Evolutionary conservation across 2,113 vertebrate genomes (phyloP).

Genomic region (Chaetops frenatus): DNA sequence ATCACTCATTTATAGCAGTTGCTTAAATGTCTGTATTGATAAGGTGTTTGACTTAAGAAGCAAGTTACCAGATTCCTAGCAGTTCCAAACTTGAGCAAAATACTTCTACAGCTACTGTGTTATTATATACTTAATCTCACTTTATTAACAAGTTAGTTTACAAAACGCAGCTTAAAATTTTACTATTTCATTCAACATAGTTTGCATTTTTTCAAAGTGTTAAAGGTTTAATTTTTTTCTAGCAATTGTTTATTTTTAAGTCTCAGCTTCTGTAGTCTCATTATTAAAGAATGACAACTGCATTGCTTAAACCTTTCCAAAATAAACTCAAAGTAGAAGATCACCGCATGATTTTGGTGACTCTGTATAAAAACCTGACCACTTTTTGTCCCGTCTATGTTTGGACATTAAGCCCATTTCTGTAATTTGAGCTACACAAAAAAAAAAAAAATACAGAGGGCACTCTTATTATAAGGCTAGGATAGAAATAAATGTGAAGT

Average conservation of each 20-base stretch:
- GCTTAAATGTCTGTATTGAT: slow-evolving; percentile 70
- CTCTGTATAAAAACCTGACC: slow-evolving; percentile 44
- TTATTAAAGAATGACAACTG: slow-evolving; percentile 19
- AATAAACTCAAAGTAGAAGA: slow-evolving; percentile 44
- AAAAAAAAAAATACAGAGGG: slow-evolving; percentile 24
- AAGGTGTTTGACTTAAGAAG: slow-evolving; percentile 63
- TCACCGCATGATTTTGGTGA: slow-evolving; percentile 52
- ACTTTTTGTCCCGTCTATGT: slow-evolving; percentile 56
- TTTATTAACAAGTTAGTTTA: slow-evolving; percentile 23
- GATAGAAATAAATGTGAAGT: background rate
- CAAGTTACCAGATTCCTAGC: slow-evolving; percentile 66
- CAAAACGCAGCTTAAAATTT: slow-evolving; percentile 21
- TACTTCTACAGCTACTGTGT: slow-evolving; percentile 34
- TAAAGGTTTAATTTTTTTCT: slow-evolving; percentile 60
- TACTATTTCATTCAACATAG: slow-evolving; percentile 38
- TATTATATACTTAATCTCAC: slow-evolving; percentile 13
- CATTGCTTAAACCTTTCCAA: slow-evolving; percentile 36
- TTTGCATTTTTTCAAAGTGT: slow-evolving; percentile 41
- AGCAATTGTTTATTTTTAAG: slow-evolving; percentile 7
- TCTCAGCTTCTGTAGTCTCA: background rate
- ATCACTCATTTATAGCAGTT: slow-evolving; percentile 88
- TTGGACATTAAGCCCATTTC: slow-evolving; percentile 57
- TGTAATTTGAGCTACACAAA: slow-evolving; percentile 1
- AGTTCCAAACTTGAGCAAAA: slow-evolving; percentile 55
- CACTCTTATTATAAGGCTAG: slow-evolving; percentile 75